Base-by-base conservation (phyloP, 1,140 invertebrate species). In the Drosophila tsacasi region DNA sequence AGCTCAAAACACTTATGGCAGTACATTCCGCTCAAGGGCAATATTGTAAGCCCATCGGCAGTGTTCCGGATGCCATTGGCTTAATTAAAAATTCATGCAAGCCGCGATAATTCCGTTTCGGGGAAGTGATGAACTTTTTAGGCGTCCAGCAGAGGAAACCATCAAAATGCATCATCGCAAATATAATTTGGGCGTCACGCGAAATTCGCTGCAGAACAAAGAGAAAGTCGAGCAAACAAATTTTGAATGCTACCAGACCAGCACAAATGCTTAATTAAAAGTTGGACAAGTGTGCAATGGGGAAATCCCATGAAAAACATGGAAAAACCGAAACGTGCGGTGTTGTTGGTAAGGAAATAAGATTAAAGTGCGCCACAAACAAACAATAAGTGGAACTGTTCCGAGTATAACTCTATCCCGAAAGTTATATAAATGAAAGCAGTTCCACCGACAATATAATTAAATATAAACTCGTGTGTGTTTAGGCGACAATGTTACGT, bases 221-320 rank as follows among this genome's bases (percentile, higher is more conserved):
- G 37, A 72, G 17, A 68, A 35, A 78, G 58, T 60, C 47, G 65
- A 10, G 44, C 55, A 64, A 83, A 74, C 81, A 74, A 52, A 68
- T 50, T 76, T 59, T 27, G 44, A 44, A 73, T 59, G 61, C 50
- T 32, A 52, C 3, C 60, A 44, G 55, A 66, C 60, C 44, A 83
- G 52, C 66, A 73, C 64, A 66, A 83, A 87, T 66, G 63, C 60
- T 61, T 80, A 89, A 74, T 82, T 83, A 86, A 83, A 89, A 89
- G 63, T 73, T 80, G 79, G 39, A 55, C 62, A 59, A 61, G 67
- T 72, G 63, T 62, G 67, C 35, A 66, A 49, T 27, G 46, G 42
- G 47, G 17, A 60, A 61, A 58, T 47, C 59, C 50, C 54, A 40
- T 23, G 27, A 55, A 74, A 65, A 65, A 68, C 61, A 62, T 49